Conservation (phyloP, 2,797 vertebrate genomes). For the Acestrorhynchus altus region DNA sequence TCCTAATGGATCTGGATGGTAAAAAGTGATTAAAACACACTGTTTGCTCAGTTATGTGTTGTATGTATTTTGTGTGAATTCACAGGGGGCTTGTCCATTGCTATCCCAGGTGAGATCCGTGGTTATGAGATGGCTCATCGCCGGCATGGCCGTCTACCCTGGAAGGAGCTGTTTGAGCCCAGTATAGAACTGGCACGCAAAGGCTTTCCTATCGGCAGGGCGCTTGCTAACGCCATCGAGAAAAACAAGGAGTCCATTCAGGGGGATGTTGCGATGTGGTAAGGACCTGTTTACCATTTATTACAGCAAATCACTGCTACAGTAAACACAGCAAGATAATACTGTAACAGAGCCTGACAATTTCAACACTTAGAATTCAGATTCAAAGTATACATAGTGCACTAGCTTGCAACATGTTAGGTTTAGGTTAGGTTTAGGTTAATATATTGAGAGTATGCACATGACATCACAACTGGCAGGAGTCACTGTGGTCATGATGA, state of each 20-base stretch:
- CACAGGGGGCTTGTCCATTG: slow-evolving; percentile 91
- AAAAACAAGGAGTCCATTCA: slow-evolving; percentile 76
- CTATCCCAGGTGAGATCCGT: slow-evolving; percentile 93
- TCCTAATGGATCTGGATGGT: too few relatives aligned
- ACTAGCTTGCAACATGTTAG: too few relatives aligned
- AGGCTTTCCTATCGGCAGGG: slow-evolving; percentile 88
- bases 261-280: slow-evolving; percentile 84
- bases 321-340: background rate
- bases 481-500: too few relatives aligned
- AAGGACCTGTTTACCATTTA: slow-evolving; percentile 63
- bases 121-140: slow-evolving; percentile 93
- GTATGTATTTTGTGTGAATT: slow-evolving; percentile 2
- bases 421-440: too few relatives aligned
- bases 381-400: too few relatives aligned
- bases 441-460: too few relatives aligned
- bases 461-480: too few relatives aligned
- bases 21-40: background rate
- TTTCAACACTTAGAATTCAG: too few relatives aligned
- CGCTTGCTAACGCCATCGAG: slow-evolving; percentile 83
- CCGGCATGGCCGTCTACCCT: slow-evolving; percentile 89
- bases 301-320: too few relatives aligned
- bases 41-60: background rate
- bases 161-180: slow-evolving; percentile 91
- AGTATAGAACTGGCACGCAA: slow-evolving; percentile 89
- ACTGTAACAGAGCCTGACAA: too few relatives aligned